Conservation (phyloP, 2,113 vertebrate genomes). For the Paradisaea rubra region DNA sequence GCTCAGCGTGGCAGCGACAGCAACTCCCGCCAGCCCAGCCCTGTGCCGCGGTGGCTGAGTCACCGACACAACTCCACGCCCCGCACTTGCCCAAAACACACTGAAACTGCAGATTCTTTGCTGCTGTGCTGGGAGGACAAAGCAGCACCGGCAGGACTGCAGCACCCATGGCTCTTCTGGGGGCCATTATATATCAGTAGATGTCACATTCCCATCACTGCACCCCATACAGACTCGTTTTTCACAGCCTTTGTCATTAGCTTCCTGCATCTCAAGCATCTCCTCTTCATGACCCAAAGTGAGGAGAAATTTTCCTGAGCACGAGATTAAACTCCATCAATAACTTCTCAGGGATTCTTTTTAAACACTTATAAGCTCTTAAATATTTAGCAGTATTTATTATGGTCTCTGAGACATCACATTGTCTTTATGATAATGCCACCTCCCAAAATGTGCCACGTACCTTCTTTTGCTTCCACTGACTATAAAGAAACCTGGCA, state of each 20-base stretch:
- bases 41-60: fast-evolving
- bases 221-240: not conserved
- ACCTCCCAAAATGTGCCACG: not conserved
- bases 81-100: not conserved
- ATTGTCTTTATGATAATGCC: slow-evolving; percentile 1
- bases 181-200: not conserved
- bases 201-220: not conserved
- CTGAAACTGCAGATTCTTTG: not conserved
- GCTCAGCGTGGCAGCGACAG: fast-evolving
- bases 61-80: fast-evolving
- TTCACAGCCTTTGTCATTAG: not conserved
- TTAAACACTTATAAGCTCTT: slow-evolving; percentile 52
- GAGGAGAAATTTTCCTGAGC: not conserved
- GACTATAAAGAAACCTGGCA: not conserved
- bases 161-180: not conserved
- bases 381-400: slow-evolving; percentile 53
- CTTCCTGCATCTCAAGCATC: not conserved
- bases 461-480: not conserved
- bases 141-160: not conserved
- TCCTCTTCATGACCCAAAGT: not conserved
- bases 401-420: not conserved
- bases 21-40: fast-evolving
- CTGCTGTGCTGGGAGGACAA: not conserved
- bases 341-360: slow-evolving; percentile 2
- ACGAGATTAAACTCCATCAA: slow-evolving; percentile 10